A percentile compares a stretch with the other conserved stretches of the same genome.
Evolutionary conservation across 2,797 vertebrate genomes (phyloP).

Genomic region (Hirundo rustica): DNA sequence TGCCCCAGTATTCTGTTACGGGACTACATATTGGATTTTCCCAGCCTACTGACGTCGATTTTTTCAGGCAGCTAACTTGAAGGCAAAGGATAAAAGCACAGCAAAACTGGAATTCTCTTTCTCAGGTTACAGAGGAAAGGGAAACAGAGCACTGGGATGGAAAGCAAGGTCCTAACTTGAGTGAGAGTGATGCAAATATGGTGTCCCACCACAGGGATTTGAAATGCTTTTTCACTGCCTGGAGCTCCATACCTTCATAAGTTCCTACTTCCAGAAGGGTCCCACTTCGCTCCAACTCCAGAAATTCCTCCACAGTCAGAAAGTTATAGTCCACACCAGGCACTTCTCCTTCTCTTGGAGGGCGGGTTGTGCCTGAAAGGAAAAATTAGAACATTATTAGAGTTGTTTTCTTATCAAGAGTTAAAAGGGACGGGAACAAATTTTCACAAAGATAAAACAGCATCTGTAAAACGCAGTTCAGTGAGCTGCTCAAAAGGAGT

Average conservation of each 20-base stretch:
- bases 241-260: conserved; percentile 85
- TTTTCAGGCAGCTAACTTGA: not conserved
- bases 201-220: accelerated
- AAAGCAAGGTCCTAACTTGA: not conserved
- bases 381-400: not conserved
- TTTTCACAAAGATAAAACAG: not conserved
- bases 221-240: not conserved
- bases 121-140: not conserved
- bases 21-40: not conserved
- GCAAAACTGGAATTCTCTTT: not conserved
- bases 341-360: conserved; percentile 94
- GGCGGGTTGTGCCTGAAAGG: conserved; percentile 91
- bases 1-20: not conserved
- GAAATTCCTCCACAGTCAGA: conserved; percentile 92
- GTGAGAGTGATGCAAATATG: accelerated
- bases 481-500: not conserved
- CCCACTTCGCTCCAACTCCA: conserved; percentile 91
- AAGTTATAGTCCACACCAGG: conserved; percentile 97
- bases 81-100: not conserved
- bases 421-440: not conserved
- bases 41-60: not conserved
- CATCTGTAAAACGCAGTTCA: not conserved
- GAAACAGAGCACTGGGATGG: not conserved
- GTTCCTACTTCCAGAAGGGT: conserved; percentile 97
- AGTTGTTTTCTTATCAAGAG: not conserved